Evolutionary conservation across 2,113 vertebrate genomes (phyloP), one percentile per base, ranked within the genome.

Genomic region (Mesocricetus auratus): DNA sequence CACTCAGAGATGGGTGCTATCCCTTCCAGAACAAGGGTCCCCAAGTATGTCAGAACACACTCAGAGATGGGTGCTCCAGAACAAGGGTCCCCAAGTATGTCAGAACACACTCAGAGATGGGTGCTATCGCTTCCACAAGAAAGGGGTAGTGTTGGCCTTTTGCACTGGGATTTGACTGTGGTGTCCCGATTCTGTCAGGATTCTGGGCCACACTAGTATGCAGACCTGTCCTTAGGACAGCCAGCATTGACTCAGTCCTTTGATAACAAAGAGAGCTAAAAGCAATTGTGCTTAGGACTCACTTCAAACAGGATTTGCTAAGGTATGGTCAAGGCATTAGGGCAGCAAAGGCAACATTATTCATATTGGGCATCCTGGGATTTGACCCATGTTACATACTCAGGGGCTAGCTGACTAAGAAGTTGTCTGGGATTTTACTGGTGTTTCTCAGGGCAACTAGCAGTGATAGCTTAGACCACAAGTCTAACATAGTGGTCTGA

Each of bases 401-500:
- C 0, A 9, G 7, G 36, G 50, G 12, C 45, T n/a, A 77, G 13
- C 93, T 86, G 53, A 36, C 26, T 29, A 21, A 6, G 85, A 42
- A 78, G 73, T 39, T 47, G 15, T 60, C 42, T 53, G 39, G 58
- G 69, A 36, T 58, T 39, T 19, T 74, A 21, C n/a, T 79, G 15
- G 9, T 87, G 50, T 94, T 77, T 77, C 13, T 85, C 29, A 5
- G 33, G 45, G 77, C 22, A 45, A 0, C 58, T 7, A n/a, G 85
- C 15, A 82, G 79, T 29, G 0, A 0, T 53, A 71, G 53, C 33
- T 47, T 69, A 68, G 58, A 86, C 4, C 2, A 4, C 26, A 50
- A 86, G 71, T 29, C 71, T 66, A 39, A 66, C 9, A 39, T 82
- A 94, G n/a, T 96, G 60, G 58, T 62, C 24, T 95, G n/a, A 88